Evolutionary conservation across 1,140 invertebrate genomes (phyloP).

Genomic region (Chionoecetes opilio): DNA sequence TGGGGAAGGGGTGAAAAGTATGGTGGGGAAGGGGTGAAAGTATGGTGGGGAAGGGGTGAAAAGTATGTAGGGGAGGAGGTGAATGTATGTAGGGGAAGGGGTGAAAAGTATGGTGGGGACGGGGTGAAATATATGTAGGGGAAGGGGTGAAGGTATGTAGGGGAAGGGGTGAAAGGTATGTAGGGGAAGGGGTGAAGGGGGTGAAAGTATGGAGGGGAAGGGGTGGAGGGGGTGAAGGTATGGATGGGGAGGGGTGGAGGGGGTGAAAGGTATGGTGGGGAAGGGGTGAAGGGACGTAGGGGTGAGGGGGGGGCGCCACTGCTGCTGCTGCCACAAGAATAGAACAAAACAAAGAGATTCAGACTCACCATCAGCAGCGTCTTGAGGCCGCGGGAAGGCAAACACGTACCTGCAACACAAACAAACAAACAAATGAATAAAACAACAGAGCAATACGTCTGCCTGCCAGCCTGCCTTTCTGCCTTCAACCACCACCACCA

Average conservation of each 20-base stretch:
- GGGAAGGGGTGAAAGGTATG: background rate
- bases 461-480: background rate
- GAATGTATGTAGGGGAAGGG: too few species aligned
- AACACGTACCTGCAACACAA: conserved; percentile 9
- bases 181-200: background rate
- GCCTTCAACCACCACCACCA: background rate
- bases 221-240: background rate
- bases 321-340: background rate
- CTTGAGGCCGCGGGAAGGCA: background rate
- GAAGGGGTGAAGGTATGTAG: background rate
- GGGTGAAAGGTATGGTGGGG: background rate
- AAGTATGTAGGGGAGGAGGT: too few species aligned
- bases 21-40: background rate
- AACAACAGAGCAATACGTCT: conserved; percentile 16
- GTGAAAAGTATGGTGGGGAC: background rate
- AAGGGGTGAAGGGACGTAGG: background rate
- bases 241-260: background rate
- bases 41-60: background rate
- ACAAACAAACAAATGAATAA: conserved; percentile 31
- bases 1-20: background rate
- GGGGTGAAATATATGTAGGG: background rate
- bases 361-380: background rate
- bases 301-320: background rate
- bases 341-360: conserved; percentile 36
- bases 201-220: background rate